phyloP scores from a whole-genome alignment of 2,113 vertebrate genomes.

The Meleagris gallopavo region DNA sequence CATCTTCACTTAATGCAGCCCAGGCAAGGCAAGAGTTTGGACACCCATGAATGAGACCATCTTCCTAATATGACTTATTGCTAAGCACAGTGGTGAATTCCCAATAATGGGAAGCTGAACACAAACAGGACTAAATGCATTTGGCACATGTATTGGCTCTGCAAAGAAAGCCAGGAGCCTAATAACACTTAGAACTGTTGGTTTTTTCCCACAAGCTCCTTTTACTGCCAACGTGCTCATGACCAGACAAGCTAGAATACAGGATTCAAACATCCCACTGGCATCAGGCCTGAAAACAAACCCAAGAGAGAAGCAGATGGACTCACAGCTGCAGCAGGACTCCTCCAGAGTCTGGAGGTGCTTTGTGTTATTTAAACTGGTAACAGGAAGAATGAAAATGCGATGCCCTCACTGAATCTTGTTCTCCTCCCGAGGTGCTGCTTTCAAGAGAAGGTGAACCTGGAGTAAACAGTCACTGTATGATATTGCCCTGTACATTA shows the following conservation, averaged over 20 bases:
- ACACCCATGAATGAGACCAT: not conserved
- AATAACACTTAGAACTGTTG: not conserved
- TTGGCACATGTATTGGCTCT: not conserved
- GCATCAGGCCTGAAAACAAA: not conserved
- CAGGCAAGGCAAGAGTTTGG: not conserved
- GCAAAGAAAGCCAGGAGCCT: not conserved
- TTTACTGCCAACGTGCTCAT: not conserved
- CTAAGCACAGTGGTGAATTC: not conserved
- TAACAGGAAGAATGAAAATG: not conserved
- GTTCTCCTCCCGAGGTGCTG: not conserved
- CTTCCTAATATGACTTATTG: not conserved
- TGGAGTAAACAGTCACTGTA: not conserved
- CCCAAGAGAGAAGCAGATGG: not conserved
- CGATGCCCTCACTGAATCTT: not conserved
- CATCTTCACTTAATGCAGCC: not conserved
- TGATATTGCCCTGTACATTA: not conserved
- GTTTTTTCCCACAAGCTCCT: not conserved
- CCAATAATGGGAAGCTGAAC: not conserved
- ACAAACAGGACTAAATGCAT: not conserved
- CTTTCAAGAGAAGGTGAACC: not conserved
- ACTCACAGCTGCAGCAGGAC: not conserved
- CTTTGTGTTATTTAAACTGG: rapidly evolving
- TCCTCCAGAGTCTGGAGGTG: not conserved
- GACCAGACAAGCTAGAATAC: not conserved
- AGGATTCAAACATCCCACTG: not conserved